Conservation (phyloP, 2,113 vertebrate species). For the Puffinus mauretanicus region DNA sequence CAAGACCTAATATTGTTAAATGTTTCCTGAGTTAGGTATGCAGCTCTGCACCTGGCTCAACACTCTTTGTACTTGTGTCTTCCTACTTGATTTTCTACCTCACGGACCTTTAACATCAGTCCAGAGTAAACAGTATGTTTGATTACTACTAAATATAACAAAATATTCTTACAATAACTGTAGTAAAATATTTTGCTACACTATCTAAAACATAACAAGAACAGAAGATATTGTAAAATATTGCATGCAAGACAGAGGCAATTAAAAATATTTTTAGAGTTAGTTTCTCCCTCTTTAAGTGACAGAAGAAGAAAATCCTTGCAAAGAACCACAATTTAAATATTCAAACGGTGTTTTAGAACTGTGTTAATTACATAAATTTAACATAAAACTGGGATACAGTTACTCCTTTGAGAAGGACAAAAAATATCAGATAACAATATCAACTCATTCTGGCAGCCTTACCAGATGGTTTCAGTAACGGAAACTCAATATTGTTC, state of each 20-base stretch:
- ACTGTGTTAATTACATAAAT: neutral
- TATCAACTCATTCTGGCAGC: neutral
- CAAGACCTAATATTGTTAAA: neutral
- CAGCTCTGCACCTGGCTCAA: neutral
- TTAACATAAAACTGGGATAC: neutral
- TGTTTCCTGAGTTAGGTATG: neutral
- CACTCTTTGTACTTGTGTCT: neutral
- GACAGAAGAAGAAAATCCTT: neutral
- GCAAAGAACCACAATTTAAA: neutral
- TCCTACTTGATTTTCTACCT: neutral
- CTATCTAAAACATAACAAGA: neutral
- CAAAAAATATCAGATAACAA: neutral
- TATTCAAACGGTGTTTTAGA: neutral
- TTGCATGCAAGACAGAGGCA: neutral
- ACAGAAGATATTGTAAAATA: neutral
- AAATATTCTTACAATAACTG: neutral
- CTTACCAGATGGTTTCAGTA: neutral
- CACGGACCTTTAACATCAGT: neutral
- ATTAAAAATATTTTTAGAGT: neutral
- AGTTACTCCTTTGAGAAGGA: neutral
- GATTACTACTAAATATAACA: neutral
- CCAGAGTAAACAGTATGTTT: neutral
- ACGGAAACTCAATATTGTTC: neutral
- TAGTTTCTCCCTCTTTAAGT: neutral
- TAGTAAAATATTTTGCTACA: neutral